A percentile compares a stretch with the other conserved stretches of the same genome.
Evolutionary conservation across 2,113 vertebrate species (phyloP).

Genomic region (Myotis davidii): DNA sequence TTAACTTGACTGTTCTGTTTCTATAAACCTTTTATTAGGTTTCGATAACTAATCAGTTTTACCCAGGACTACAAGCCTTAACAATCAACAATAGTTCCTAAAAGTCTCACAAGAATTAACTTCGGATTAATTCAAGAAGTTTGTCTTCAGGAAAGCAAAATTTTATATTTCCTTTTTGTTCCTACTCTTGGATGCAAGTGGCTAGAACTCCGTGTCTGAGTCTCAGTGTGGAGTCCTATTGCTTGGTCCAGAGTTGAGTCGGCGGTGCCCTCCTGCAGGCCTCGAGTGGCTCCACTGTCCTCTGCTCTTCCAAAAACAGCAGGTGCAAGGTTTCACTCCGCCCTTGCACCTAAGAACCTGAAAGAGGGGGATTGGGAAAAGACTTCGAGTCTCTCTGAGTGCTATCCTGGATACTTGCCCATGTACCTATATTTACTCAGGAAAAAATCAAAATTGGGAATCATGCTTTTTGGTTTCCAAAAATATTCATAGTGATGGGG

Average conservation of each 20-base stretch:
- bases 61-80: not conserved
- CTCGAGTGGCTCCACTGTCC: not conserved
- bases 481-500: not conserved
- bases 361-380: conserved; percentile 40
- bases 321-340: not conserved
- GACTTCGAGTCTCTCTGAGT: conserved; percentile 59
- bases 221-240: not conserved
- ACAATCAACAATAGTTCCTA: not conserved
- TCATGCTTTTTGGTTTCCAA: not conserved
- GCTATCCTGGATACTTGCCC: conserved; percentile 54
- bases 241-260: not conserved
- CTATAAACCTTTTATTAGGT: not conserved
- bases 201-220: conserved; percentile 23
- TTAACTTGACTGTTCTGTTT: not conserved
- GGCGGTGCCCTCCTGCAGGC: not conserved
- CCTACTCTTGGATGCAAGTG: conserved; percentile 49
- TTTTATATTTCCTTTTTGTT: conserved; percentile 52
- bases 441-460: conserved; percentile 37
- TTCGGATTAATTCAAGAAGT: conserved; percentile 58
- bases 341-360: not conserved
- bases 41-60: conserved; percentile 3
- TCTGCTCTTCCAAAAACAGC: not conserved
- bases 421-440: conserved; percentile 68
- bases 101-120: conserved; percentile 61
- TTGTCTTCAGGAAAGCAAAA: conserved; percentile 62